These are phyloP conservation scores for Cryptotermes secundus DNA, from an alignment of 1,140 invertebrate genomes.

Conservation along the genomic window DNA sequence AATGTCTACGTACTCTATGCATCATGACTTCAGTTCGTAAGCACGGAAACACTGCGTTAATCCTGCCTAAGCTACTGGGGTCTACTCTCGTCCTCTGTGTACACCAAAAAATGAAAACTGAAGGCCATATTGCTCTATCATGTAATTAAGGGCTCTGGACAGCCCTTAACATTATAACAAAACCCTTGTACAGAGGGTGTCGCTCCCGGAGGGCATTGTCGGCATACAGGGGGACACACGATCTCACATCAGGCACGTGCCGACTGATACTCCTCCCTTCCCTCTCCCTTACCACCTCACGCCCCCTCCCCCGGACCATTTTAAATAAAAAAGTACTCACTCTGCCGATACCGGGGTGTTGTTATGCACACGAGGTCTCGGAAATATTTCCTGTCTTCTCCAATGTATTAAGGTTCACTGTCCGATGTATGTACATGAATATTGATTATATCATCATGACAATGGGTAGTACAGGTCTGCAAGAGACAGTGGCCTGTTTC, in stretches of 20 bases:
- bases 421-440: background rate
- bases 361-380: background rate
- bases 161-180: background rate
- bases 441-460: background rate
- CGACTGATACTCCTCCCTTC: background rate
- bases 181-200: constrained; percentile 4
- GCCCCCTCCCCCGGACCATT: background rate
- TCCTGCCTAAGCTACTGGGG: no score
- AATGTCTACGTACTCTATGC: no score
- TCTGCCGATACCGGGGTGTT: background rate
- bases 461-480: no score
- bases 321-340: background rate
- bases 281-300: background rate
- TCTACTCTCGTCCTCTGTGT: no score
- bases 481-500: no score
- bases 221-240: background rate
- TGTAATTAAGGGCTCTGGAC: background rate
- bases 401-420: background rate
- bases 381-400: background rate
- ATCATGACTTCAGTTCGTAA: no score
- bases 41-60: no score
- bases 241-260: background rate
- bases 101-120: background rate
- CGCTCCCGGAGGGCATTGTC: constrained; percentile 3
- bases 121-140: background rate